Base-by-base conservation (phyloP, 1,140 invertebrate species). In the Metaphire vulgaris region DNA sequence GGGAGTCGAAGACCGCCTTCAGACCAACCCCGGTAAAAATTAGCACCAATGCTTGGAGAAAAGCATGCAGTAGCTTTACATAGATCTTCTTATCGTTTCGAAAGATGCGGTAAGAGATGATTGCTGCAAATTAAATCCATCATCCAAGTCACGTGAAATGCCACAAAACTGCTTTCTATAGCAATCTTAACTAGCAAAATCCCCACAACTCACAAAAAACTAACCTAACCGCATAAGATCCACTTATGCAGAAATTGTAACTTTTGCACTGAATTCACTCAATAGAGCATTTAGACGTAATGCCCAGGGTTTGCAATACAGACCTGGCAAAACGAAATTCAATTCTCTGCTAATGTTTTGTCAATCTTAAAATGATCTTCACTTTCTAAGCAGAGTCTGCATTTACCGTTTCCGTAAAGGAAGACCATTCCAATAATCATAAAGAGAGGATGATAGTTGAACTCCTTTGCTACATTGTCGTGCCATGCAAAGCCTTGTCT, bases 391-490 rank as follows among this genome's bases (percentile, higher is more conserved):
- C n/a, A n/a, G n/a, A n/a, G n/a, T n/a, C n/a, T n/a, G n/a, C n/a
- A n/a, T n/a, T n/a, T 88, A 94, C 93, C 91, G 88, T 96, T 92
- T 65, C 90, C 91, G 85, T 93, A 94, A 1, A 95, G 84, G 85
- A 92, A 94, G 2, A 96, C 89, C 82, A 96, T 87, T 72, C 93
- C 93, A 79, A 94, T 89, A 14, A 90, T 89, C 93, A 96, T 95
- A 33, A 94, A 89, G 0, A 95, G 86, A 0, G 94, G 94, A 88
- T 96, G 94, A 89, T 93, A 95, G 83, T 96, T 95, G 80, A 96
- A 96, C 84, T 93, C 88, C n/a, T 88, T 81, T 0, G 79, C 77
- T n/a, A n/a, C n/a, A n/a, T n/a, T n/a, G 1, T 91, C 90, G 83
- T 91, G 83, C 90, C 93, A 94, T 1, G 90, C 89, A 83, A 95